These are phyloP conservation scores for Brachypodius melanocephalos DNA, from an alignment of 2,113 vertebrate species.

Conservation along the genomic window DNA sequence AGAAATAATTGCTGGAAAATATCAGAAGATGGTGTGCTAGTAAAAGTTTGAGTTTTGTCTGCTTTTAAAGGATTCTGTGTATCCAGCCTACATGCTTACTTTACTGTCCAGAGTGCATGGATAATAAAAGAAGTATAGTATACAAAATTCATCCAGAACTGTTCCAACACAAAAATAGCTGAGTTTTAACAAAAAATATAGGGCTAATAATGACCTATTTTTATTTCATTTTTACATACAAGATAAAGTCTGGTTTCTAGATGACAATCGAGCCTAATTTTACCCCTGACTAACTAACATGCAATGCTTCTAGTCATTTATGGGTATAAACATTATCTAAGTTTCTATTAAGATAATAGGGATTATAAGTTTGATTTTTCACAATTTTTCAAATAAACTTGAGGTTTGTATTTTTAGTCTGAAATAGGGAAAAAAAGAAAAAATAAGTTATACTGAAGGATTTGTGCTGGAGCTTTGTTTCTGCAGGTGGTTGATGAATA, in stretches of 20 bases:
- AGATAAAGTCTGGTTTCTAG: background rate
- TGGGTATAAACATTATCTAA: background rate
- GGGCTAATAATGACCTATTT: background rate
- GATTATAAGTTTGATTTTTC: background rate
- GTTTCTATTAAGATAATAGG: background rate
- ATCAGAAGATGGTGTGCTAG: background rate
- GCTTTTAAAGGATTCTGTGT: background rate
- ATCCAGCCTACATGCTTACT: background rate
- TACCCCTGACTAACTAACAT: background rate
- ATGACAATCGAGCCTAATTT: background rate
- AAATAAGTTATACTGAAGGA: background rate
- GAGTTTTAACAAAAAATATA: background rate
- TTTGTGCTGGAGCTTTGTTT: background rate
- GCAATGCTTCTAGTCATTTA: background rate
- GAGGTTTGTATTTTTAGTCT: background rate
- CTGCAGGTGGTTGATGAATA: background rate
- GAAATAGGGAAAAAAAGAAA: background rate
- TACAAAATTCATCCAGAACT: background rate
- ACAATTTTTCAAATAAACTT: background rate
- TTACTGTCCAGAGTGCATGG: background rate
- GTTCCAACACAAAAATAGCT: background rate
- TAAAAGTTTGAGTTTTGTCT: background rate
- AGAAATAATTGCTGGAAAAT: slow-evolving; percentile 23
- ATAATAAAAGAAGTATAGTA: background rate
- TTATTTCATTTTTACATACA: background rate